Evolutionary conservation across 2,113 vertebrate species (phyloP), one percentile per base, ranked within the genome.

Genomic region (Serilophus lunatus): DNA sequence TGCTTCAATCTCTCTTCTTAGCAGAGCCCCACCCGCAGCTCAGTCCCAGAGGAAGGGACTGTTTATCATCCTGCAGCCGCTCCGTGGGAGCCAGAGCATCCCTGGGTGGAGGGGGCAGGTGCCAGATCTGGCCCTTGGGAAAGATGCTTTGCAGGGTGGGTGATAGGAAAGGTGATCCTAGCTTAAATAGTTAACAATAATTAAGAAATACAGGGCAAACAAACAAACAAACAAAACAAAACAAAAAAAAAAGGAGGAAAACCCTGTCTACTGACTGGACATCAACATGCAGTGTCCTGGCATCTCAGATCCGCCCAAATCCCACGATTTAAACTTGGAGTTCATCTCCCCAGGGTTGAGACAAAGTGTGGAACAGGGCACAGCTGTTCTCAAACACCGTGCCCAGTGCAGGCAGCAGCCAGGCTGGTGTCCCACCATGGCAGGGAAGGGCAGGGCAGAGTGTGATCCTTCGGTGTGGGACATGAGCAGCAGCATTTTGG

Each of bases 1-100:
- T 14, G 63, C 35, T 47, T 38, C 35, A 9, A 4, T 9, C 4
- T 10, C 10, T 8, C 9, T 26, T 29, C 38, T 56, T 3, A 0
- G 18, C 82, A 71, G 51, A 59, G 8, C 26, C 40, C n/a, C 31
- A 18, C 4, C 51, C 22, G 57, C 57, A 49, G 68, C 40, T 59
- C 7, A 0, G 38, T 35, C 65, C 53, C 13, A 1, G 33, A 49
- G 56, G 31, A 42, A 64, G 38, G 65, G 18, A 29, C 38, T 56
- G 10, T 6, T 51, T 40, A 17, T 44, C 24, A 6, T 10, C 68
- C 89, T 45, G n/a, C 63, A 49, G 10, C 40, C 66, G 22, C 36
- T 51, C n/a, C 0, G 0, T 6, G 4, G 54, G 36, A 38, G 35
- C 0, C 0, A 4, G 23, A 33, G 5, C 16, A 26, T 20, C 70